phyloP scores from a whole-genome alignment of 2,888 invertebrate species.

The Orthonychiurus folsomi region DNA sequence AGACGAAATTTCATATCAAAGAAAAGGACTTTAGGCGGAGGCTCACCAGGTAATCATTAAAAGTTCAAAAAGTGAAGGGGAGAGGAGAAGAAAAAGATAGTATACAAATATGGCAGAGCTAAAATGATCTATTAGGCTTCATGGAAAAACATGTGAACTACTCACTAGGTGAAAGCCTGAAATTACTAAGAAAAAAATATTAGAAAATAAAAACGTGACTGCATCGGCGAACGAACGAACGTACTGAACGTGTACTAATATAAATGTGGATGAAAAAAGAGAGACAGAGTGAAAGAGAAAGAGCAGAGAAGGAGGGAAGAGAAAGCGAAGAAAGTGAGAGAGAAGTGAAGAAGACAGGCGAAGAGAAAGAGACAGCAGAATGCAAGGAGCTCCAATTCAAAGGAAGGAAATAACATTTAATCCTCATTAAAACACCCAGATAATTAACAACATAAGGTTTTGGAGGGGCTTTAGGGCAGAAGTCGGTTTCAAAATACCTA shows the following conservation, averaged over 20 bases:
- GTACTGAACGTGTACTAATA: slow-evolving; percentile 19
- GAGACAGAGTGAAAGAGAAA: slow-evolving; percentile 36
- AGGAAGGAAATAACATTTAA: neutral
- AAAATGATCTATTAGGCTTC: slow-evolving; percentile 1
- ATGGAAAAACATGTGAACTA: neutral
- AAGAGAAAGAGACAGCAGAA: slow-evolving; percentile 13
- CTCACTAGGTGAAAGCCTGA: slow-evolving; percentile 4
- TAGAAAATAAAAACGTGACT: neutral
- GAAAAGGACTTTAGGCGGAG: neutral
- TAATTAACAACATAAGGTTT: neutral
- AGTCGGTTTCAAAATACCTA: too few relatives aligned
- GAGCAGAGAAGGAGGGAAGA: slow-evolving; percentile 20
- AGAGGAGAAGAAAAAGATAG: slow-evolving; percentile 1
- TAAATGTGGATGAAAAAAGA: slow-evolving; percentile 19
- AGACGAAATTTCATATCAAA: neutral
- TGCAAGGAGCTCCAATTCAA: neutral
- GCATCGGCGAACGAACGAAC: slow-evolving; percentile 15
- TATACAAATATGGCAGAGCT: too few relatives aligned
- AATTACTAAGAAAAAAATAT: neutral
- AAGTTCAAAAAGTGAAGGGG: neutral
- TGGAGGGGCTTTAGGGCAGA: too few relatives aligned
- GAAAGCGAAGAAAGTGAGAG: slow-evolving; percentile 20
- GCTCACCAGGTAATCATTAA: neutral
- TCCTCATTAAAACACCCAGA: neutral
- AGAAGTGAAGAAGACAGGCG: slow-evolving; percentile 29